Conservation (phyloP, 2,888 invertebrate species). For the Pristionchus maxplancki region DNA sequence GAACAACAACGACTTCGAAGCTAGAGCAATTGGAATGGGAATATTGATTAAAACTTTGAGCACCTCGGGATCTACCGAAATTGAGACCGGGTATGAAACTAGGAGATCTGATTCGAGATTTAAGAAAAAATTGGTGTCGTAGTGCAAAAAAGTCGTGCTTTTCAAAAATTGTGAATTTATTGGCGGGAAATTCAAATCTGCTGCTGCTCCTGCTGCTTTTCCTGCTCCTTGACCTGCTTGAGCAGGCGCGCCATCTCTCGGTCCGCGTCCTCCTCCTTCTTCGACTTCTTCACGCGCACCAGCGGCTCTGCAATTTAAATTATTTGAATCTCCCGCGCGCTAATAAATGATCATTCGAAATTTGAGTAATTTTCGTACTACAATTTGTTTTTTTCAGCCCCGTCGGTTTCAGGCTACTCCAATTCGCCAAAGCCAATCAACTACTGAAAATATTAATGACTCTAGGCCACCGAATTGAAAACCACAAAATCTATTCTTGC, state of each 20-base stretch:
- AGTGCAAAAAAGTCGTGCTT: not conserved
- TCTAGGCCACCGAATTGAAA: too few relatives aligned
- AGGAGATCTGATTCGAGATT: too few relatives aligned
- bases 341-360: too few relatives aligned
- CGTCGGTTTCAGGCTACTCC: too few relatives aligned
- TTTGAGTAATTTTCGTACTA: too few relatives aligned
- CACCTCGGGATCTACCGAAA: not conserved
- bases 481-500: too few relatives aligned
- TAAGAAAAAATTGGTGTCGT: not conserved
- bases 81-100: not conserved
- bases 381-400: too few relatives aligned
- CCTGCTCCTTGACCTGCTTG: conserved; percentile 1
- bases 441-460: too few relatives aligned
- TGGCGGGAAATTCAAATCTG: conserved; percentile 21
- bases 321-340: too few relatives aligned
- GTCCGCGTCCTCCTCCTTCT: conserved; percentile 36
- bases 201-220: not conserved
- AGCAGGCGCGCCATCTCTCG: conserved; percentile 25
- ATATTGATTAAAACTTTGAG: too few relatives aligned
- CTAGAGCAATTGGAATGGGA: not conserved
- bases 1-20: not conserved
- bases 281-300: conserved; percentile 19
- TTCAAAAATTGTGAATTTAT: not conserved
- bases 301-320: not conserved
- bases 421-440: too few relatives aligned